A percentile compares a stretch with the other conserved stretches of the same genome.
Conservation (phyloP, 1,140 invertebrate species). For the silkworm (Bombyx mori) region DNA sequence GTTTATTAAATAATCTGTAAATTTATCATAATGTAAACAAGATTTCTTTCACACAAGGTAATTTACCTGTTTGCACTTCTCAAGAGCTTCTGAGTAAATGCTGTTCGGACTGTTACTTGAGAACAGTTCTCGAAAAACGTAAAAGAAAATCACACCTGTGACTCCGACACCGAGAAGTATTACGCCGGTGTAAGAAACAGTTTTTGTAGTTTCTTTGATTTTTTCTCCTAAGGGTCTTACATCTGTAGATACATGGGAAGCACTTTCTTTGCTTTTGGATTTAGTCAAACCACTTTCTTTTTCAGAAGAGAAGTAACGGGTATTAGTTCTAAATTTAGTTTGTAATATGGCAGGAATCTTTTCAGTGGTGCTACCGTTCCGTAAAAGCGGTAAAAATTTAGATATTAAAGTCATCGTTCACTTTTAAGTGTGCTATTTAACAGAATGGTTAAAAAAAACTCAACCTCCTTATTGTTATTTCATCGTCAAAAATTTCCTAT, state of each 20-base stretch:
- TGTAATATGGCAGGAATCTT: constrained; percentile 29
- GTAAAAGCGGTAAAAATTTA: constrained; percentile 40
- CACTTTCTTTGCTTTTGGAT: constrained; percentile 45
- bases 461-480: no score
- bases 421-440: no score
- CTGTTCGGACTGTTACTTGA: constrained; percentile 88
- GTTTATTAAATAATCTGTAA: no score
- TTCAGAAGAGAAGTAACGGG: constrained; percentile 37
- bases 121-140: constrained; percentile 88
- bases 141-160: constrained; percentile 84
- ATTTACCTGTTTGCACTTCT: constrained; percentile 76
- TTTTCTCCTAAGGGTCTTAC: constrained; percentile 77
- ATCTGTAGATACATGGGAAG: constrained; percentile 70
- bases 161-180: constrained; percentile 84
- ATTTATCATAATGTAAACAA: no score
- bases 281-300: constrained; percentile 46
- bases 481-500: no score
- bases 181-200: constrained; percentile 85
- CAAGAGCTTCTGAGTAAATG: constrained; percentile 84
- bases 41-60: neutral
- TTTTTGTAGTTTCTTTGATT: constrained; percentile 91
- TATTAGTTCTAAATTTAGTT: constrained; percentile 14
- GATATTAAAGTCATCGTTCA: constrained; percentile 50
- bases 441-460: no score
- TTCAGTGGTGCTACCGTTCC: constrained; percentile 24